Conservation (phyloP, 2,888 invertebrate genomes). For the Phorcus lineatus region DNA sequence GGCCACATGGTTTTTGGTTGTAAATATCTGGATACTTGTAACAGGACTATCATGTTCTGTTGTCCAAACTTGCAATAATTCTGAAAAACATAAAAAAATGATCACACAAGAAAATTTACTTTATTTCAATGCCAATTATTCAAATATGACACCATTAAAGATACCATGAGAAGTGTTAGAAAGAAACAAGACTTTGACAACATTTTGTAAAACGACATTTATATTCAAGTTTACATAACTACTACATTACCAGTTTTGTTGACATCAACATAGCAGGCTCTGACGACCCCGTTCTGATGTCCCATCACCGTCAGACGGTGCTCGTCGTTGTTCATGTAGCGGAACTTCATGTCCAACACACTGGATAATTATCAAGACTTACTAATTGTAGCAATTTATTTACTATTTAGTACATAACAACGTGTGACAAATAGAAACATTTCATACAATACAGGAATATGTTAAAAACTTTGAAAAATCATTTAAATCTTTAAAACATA, state of each 20-base stretch:
- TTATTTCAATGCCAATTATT: background rate
- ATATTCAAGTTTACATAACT: no score
- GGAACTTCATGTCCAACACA: slow-evolving; percentile 6
- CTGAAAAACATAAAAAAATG: slow-evolving; percentile 47
- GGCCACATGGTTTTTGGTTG: slow-evolving; percentile 54
- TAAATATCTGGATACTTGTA: slow-evolving; percentile 79
- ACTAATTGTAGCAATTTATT: background rate
- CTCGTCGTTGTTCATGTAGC: background rate
- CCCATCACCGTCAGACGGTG: slow-evolving; percentile 79
- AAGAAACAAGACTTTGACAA: no score
- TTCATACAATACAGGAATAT: no score
- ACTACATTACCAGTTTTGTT: slow-evolving; percentile 69
- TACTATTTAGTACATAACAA: no score
- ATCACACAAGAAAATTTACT: background rate
- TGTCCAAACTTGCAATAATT: slow-evolving; percentile 77
- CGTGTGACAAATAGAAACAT: no score
- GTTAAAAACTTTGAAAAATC: no score
- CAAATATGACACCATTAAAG: background rate
- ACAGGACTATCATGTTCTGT: slow-evolving; percentile 79
- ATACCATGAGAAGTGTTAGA: no score
- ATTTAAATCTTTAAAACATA: no score
- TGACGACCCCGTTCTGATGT: slow-evolving; percentile 81
- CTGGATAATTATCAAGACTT: slow-evolving; percentile 8
- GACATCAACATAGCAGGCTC: slow-evolving; percentile 78
- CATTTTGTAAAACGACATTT: no score